Percentiles rank a stretch among this genome's conserved stretches.
These are phyloP conservation scores for Drymonia ruficornis DNA, from an alignment of 2,888 invertebrate genomes.

Conservation along the genomic window DNA sequence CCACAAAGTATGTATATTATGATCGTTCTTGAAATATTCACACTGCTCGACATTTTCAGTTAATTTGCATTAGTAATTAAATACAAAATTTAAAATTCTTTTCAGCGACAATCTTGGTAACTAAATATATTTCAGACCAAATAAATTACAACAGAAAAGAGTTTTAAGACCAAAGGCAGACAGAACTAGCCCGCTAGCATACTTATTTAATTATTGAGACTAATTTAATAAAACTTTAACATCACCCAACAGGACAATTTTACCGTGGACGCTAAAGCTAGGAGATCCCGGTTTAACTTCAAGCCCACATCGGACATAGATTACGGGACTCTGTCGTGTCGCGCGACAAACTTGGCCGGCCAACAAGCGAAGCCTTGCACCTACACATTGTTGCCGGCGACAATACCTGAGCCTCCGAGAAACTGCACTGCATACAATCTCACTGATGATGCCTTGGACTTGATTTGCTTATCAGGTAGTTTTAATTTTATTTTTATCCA, in stretches of 20 bases:
- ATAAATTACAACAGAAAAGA: too few relatives aligned
- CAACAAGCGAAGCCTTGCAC: slow-evolving; percentile 89
- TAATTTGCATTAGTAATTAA: too few relatives aligned
- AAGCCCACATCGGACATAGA: slow-evolving; percentile 91
- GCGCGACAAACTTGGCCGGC: slow-evolving; percentile 90
- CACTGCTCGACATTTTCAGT: too few relatives aligned
- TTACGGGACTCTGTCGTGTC: slow-evolving; percentile 91
- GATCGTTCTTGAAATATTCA: too few relatives aligned
- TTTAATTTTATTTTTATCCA: slow-evolving; percentile 5
- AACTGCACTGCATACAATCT: slow-evolving; percentile 92
- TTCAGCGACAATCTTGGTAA: too few relatives aligned
- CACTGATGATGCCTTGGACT: slow-evolving; percentile 90
- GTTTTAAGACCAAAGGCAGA: too few relatives aligned
- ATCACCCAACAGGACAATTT: slow-evolving; percentile 82
- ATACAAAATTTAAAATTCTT: too few relatives aligned
- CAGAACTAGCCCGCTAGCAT: too few relatives aligned
- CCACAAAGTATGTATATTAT: too few relatives aligned
- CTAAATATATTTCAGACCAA: too few relatives aligned
- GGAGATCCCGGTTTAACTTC: slow-evolving; percentile 89
- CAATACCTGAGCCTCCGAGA: slow-evolving; percentile 90
- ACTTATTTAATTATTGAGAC: too few relatives aligned
- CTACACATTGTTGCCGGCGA: slow-evolving; percentile 90
- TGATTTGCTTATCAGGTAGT: slow-evolving; percentile 87
- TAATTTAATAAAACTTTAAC: not conserved
- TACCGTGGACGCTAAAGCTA: slow-evolving; percentile 77